Percentiles rank a stretch among this genome's conserved stretches.
Conservation (phyloP, 2,113 vertebrate species). For the Chloroceryle aenea region DNA sequence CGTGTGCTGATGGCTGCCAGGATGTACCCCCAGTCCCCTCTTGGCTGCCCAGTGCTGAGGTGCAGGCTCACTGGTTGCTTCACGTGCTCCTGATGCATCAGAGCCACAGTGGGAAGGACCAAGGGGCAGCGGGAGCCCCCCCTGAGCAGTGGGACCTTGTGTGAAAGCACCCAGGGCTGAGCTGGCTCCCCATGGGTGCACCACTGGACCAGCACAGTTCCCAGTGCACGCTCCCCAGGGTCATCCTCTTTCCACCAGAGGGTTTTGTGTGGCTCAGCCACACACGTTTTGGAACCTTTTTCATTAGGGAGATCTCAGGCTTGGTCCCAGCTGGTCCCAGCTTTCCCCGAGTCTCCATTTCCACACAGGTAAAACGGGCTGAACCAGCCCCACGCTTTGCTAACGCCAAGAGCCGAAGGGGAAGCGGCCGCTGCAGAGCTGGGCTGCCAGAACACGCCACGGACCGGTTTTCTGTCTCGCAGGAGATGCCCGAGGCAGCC, state of each 20-base stretch:
- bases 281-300: rapidly evolving
- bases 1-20: not conserved
- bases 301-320: not conserved
- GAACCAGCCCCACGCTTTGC: rapidly evolving
- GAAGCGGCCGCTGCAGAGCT: not conserved
- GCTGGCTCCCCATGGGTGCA: not conserved
- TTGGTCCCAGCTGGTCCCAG: not conserved
- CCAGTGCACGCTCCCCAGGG: not conserved
- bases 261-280: not conserved
- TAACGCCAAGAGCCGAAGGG: rapidly evolving
- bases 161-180: not conserved
- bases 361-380: not conserved
- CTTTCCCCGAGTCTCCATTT: not conserved
- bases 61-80: not conserved
- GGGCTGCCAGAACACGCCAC: not conserved
- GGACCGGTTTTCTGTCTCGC: not conserved
- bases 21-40: not conserved
- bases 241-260: not conserved
- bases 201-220: not conserved
- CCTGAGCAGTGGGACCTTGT: too few species aligned
- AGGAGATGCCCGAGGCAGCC: not conserved
- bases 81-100: not conserved
- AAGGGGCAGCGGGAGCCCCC: too few species aligned
- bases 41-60: not conserved
- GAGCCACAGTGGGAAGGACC: not conserved